Percentiles rank a stretch among this genome's conserved stretches.
Evolutionary conservation across 2,888 invertebrate genomes (phyloP).

Genomic region (Luperina testacea): DNA sequence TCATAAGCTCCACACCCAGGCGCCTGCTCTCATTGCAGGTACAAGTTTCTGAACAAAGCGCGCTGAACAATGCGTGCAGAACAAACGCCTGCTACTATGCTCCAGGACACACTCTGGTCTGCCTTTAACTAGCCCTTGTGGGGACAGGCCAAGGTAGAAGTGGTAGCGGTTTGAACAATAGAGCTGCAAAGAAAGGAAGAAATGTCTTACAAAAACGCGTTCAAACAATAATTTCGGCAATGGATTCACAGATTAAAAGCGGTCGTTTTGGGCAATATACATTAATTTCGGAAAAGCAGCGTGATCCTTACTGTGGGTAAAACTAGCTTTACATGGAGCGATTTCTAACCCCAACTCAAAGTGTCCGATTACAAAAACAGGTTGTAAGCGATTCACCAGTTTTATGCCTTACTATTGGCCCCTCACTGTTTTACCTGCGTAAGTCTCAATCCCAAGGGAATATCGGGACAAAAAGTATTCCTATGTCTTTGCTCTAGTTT

Average conservation of each 20-base stretch:
- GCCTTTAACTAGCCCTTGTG: conserved; percentile 65
- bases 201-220: not conserved
- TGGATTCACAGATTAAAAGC: not conserved
- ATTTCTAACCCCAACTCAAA: not conserved
- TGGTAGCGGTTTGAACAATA: not conserved
- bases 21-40: conserved; percentile 61
- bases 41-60: conserved; percentile 64
- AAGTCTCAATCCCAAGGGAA: not conserved
- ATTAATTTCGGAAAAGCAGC: not conserved
- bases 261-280: not conserved
- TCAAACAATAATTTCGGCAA: not conserved
- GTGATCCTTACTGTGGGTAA: not conserved
- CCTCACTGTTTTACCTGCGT: not conserved
- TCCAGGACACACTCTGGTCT: conserved; percentile 66
- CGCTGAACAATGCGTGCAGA: conserved; percentile 59
- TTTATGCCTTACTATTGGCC: not conserved
- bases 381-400: not conserved
- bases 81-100: conserved; percentile 64
- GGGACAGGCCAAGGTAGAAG: not conserved
- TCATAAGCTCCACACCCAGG: conserved; percentile 54
- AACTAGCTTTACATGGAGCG: not conserved
- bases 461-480: not conserved
- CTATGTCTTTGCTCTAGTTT: not conserved
- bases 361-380: not conserved
- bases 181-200: not conserved